phyloP scores from a whole-genome alignment of 1,140 invertebrate species.

The Coptotermes formosanus region DNA sequence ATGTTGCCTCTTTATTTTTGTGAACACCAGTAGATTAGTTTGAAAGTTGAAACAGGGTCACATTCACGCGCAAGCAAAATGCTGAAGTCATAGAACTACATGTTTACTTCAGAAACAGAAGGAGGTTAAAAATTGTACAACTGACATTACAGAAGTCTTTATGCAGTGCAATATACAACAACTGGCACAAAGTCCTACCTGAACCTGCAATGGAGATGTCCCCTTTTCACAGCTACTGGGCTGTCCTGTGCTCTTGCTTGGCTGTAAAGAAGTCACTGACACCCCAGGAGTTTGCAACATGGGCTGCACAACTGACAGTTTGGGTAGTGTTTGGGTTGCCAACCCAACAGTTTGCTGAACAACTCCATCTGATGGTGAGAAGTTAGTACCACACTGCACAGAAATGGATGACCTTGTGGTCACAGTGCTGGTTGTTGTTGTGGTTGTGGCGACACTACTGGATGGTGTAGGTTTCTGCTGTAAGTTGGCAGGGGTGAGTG shows the following conservation, averaged over 20 bases:
- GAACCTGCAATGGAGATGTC: constrained; percentile 34
- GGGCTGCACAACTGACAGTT: not conserved
- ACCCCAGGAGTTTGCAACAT: not conserved
- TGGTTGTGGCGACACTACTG: not conserved
- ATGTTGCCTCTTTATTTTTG: too few relatives aligned
- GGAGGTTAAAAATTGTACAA: too few relatives aligned
- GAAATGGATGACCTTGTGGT: constrained; percentile 9
- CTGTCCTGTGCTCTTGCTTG: not conserved
- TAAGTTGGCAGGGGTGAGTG: constrained; percentile 25
- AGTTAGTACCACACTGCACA: not conserved
- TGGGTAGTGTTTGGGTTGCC: not conserved
- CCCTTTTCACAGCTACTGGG: constrained; percentile 30
- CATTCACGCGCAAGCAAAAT: too few relatives aligned
- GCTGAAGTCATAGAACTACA: too few relatives aligned
- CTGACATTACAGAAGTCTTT: too few relatives aligned
- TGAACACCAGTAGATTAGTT: too few relatives aligned
- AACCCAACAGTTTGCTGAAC: not conserved
- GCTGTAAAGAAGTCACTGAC: not conserved
- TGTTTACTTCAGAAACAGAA: too few relatives aligned
- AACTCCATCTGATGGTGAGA: not conserved
- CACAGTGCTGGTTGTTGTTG: not conserved
- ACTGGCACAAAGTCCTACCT: constrained; percentile 7
- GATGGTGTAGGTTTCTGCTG: constrained; percentile 22
- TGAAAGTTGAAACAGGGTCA: too few relatives aligned
- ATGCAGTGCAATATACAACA: too few relatives aligned